These are phyloP conservation scores for Drosophila picticornis DNA, from an alignment of 2,888 invertebrate species.

Conservation along the genomic window DNA sequence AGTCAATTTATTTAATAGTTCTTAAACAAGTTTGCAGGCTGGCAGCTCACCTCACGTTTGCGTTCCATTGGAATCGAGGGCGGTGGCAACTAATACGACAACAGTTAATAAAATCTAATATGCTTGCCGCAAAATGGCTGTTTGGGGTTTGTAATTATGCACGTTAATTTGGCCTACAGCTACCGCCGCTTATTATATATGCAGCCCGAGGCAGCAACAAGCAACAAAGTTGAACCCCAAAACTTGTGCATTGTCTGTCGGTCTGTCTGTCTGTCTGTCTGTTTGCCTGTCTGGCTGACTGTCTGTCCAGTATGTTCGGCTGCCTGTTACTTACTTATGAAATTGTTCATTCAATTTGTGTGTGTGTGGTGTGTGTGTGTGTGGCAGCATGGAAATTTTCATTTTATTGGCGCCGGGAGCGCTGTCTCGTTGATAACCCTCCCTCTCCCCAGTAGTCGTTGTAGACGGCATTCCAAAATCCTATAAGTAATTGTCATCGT, in stretches of 20 bases:
- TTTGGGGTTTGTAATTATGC: constrained; percentile 79
- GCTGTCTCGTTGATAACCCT: constrained; percentile 61
- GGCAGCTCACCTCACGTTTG: neutral
- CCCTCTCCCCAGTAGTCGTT: neutral
- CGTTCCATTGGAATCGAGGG: constrained; percentile 4
- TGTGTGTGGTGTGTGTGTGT: constrained; percentile 39
- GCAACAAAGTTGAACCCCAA: constrained; percentile 45
- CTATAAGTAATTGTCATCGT: constrained; percentile 79
- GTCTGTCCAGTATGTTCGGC: constrained; percentile 9
- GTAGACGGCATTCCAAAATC: constrained; percentile 71
- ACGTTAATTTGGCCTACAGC: constrained; percentile 63
- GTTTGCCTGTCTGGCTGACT: neutral
- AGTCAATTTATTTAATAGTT: neutral
- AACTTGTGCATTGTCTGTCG: constrained; percentile 36
- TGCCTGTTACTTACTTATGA: constrained; percentile 49
- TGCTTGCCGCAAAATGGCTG: constrained; percentile 78
- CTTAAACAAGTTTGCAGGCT: neutral
- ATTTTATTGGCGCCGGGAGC: constrained; percentile 80
- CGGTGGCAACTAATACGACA: constrained; percentile 47
- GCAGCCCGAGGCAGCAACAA: constrained; percentile 55
- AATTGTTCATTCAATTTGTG: constrained; percentile 70
- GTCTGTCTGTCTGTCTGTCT: neutral
- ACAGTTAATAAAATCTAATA: constrained; percentile 79
- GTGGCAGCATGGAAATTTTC: constrained; percentile 75
- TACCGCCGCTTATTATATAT: constrained; percentile 72